Conservation (phyloP, 2,797 vertebrate genomes). For the Coccyzus lansbergi region DNA sequence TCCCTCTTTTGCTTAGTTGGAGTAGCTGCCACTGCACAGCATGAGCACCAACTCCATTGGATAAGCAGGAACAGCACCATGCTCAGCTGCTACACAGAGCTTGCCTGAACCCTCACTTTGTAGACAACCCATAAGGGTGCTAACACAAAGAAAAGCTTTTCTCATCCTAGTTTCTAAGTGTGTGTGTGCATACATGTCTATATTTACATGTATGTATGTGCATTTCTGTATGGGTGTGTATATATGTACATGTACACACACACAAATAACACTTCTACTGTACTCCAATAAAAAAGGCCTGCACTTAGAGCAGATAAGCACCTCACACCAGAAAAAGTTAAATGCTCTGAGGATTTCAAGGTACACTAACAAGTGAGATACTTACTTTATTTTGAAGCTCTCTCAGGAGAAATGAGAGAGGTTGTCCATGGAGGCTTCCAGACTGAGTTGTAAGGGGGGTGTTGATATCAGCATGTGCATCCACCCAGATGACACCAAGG, state of each 20-base stretch:
- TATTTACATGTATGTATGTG: not conserved
- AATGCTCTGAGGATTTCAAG: not conserved
- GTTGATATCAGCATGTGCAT: slow-evolving; percentile 95
- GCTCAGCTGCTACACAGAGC: not conserved
- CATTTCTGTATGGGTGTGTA: rapidly evolving
- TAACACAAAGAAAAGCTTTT: not conserved
- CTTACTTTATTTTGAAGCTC: slow-evolving; percentile 94
- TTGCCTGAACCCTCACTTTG: not conserved
- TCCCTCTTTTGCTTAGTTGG: not conserved
- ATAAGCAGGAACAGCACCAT: rapidly evolving
- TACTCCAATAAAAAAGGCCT: not conserved
- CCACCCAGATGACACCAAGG: slow-evolving; percentile 95
- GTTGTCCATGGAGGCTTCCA: slow-evolving; percentile 94
- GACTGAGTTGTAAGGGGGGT: slow-evolving; percentile 91
- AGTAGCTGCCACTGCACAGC: not conserved
- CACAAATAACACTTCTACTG: not conserved
- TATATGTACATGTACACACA: not conserved
- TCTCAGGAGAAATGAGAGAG: slow-evolving; percentile 93
- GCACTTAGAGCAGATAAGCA: not conserved
- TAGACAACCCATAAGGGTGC: rapidly evolving
- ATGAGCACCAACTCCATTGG: rapidly evolving
- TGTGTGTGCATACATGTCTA: not conserved
- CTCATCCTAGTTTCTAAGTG: not conserved
- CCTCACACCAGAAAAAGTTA: not conserved
- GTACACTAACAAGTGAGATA: not conserved